A percentile compares a stretch with the other conserved stretches of the same genome.
Conservation (phyloP, 1,140 invertebrate species). For the Drosophila sucinea region DNA sequence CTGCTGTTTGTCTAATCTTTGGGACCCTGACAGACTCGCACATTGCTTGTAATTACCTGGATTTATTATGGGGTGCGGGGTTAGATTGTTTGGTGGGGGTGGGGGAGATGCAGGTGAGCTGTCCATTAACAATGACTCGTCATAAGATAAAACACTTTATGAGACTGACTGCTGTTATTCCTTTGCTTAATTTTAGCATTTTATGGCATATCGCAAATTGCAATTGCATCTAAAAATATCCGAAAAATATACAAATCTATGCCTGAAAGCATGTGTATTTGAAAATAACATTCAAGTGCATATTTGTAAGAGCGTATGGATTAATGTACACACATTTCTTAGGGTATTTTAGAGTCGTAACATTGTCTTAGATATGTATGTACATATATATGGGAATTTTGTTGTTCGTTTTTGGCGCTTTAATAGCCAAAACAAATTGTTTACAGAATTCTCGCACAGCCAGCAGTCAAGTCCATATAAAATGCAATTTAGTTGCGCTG, state of each 20-base stretch:
- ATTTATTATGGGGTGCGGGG: background rate
- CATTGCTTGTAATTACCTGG: conserved; percentile 50
- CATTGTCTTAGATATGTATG: conserved; percentile 23
- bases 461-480: conserved; percentile 57
- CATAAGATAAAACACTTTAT: conserved; percentile 50
- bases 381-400: background rate
- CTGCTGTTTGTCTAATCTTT: conserved; percentile 13
- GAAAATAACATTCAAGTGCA: no score
- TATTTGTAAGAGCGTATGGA: no score
- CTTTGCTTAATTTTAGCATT: conserved; percentile 46
- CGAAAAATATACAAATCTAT: conserved; percentile 15
- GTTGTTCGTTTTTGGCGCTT: conserved; percentile 43
- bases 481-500: conserved; percentile 74
- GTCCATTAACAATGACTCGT: conserved; percentile 47
- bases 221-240: conserved; percentile 26
- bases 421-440: conserved; percentile 77
- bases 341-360: conserved; percentile 4
- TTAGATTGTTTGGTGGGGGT: background rate
- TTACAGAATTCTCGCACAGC: conserved; percentile 71
- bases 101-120: background rate
- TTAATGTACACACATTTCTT: no score
- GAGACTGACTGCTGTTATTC: conserved; percentile 25
- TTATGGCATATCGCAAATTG: conserved; percentile 47
- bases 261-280: background rate
- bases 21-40: conserved; percentile 9